A percentile compares a stretch with the other conserved stretches of the same genome.
These are phyloP conservation scores for Rotaria sp. DNA, from an alignment of 2,888 invertebrate species.

Conservation along the genomic window DNA sequence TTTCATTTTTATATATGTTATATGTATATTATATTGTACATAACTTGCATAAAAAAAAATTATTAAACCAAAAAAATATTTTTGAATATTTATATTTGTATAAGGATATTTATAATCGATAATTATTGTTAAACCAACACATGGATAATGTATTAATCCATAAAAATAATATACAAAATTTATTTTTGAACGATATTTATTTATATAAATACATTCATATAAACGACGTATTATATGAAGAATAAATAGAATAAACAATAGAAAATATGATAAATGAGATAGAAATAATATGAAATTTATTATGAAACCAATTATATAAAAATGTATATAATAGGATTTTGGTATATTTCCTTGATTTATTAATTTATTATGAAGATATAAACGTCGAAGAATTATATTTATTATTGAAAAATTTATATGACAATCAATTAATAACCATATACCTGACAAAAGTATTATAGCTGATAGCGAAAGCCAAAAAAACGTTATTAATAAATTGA, in stretches of 20 bases:
- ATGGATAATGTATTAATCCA: not conserved
- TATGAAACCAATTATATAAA: not conserved
- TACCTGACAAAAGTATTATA: not conserved
- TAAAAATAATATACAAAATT: not conserved
- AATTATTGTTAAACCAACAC: not conserved
- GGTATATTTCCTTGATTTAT: not conserved
- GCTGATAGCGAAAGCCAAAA: not conserved
- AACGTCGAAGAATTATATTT: not conserved
- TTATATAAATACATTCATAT: not conserved
- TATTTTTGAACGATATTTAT: not conserved
- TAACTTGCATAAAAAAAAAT: not conserved
- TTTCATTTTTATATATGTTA: not conserved
- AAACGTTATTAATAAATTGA: not conserved
- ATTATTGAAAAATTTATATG: not conserved
- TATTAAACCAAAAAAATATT: not conserved
- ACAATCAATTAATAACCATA: not conserved
- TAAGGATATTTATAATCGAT: not conserved
- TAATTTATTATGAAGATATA: not conserved
- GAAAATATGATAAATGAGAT: not conserved
- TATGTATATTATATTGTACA: slow-evolving; percentile 11
- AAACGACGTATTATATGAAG: not conserved
- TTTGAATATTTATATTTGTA: not conserved
- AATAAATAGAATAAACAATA: not conserved
- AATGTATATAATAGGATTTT: not conserved
- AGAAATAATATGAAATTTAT: not conserved